Evolutionary conservation across 2,888 invertebrate genomes (phyloP).

Genomic region (Xylocampa areola): DNA sequence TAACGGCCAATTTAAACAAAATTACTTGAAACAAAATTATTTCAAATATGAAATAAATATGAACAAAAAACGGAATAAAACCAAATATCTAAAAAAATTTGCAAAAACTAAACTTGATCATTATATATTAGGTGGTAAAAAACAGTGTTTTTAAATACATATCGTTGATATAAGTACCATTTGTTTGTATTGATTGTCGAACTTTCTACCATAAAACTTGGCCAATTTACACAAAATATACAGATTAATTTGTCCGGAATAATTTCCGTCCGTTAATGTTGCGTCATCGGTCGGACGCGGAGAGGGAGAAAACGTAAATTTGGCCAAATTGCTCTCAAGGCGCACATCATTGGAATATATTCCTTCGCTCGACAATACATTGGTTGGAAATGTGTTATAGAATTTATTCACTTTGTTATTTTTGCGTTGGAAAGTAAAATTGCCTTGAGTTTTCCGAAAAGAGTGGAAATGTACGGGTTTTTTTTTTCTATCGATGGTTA

Average conservation of each 20-base stretch:
- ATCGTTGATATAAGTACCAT: no score
- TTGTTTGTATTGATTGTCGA: slow-evolving; percentile 13
- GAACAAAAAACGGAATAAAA: no score
- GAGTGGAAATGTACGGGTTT: no score
- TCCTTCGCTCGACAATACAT: slow-evolving; percentile 28
- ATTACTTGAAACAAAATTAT: no score
- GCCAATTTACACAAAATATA: slow-evolving; percentile 25
- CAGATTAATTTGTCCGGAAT: slow-evolving; percentile 23
- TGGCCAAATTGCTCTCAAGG: slow-evolving; percentile 54
- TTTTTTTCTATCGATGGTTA: no score
- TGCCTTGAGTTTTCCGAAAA: not conserved
- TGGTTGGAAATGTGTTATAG: slow-evolving; percentile 27
- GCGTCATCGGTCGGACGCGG: slow-evolving; percentile 24
- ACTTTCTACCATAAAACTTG: slow-evolving; percentile 22
- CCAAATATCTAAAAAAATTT: no score
- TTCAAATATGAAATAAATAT: no score
- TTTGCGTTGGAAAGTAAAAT: slow-evolving; percentile 5
- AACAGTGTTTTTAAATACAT: no score
- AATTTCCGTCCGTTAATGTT: slow-evolving; percentile 40
- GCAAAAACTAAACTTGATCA: no score
- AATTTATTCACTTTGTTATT: slow-evolving; percentile 1
- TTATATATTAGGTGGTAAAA: no score
- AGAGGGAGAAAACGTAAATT: slow-evolving; percentile 50
- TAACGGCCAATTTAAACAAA: no score
- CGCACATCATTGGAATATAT: slow-evolving; percentile 51